Evolutionary conservation across 2,888 invertebrate genomes (phyloP).

Genomic region (Smittia sp.): DNA sequence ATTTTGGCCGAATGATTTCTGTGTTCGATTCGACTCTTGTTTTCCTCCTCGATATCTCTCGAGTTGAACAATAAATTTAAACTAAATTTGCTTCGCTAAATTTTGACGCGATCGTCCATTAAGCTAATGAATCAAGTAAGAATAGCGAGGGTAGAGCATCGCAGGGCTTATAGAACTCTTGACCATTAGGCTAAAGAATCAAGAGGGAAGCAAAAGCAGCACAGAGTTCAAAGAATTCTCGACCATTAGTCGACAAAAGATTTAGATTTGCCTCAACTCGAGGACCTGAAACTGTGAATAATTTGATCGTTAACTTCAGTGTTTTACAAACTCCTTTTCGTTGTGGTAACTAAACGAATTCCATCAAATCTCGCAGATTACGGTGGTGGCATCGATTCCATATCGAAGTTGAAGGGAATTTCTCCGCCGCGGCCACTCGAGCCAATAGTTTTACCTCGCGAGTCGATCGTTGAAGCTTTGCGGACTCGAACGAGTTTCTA

Average conservation of each 20-base stretch:
- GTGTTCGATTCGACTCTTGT: background rate
- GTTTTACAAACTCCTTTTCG: background rate
- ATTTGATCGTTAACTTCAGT: background rate
- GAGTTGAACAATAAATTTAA: no score
- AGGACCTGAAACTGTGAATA: background rate
- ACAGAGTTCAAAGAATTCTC: no score
- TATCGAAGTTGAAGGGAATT: conserved; percentile 34
- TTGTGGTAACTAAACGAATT: conserved; percentile 14
- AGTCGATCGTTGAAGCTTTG: background rate
- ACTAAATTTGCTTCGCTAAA: no score
- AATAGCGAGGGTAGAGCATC: no score
- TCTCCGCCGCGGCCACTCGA: conserved; percentile 9
- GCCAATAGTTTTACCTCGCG: conserved; percentile 16
- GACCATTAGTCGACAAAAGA: no score
- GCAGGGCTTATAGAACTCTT: no score
- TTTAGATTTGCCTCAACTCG: no score
- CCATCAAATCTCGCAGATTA: conserved; percentile 20
- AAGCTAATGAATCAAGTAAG: no score
- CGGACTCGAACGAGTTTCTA: conserved; percentile 6
- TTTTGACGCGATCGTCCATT: no score
- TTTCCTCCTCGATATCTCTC: background rate
- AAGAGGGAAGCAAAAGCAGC: no score
- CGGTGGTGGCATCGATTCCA: conserved; percentile 11
- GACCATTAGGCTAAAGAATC: no score
- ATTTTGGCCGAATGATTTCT: background rate